Base-by-base conservation (phyloP, 2,113 vertebrate genomes). In the Grammomys surdaster region DNA sequence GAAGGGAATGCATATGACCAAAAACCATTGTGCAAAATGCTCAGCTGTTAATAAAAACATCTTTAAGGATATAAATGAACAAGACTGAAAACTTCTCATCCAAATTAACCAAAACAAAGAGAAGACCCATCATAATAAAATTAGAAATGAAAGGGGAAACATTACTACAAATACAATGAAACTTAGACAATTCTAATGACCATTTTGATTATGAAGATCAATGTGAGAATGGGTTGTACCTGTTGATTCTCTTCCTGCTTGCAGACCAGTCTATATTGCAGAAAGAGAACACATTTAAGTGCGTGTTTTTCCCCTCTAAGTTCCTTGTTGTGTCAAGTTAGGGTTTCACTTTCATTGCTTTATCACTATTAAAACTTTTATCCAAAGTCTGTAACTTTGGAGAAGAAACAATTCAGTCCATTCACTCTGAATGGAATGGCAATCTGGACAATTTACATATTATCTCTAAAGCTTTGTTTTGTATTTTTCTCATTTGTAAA, bases 361-460 rank as follows among this genome's bases (percentile, higher is more conserved):
- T 60, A 58, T 28, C 28, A 67, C 5, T 48, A 1, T 56, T 48
- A 60, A 56, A 33, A 16, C n/a, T 73, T 51, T 16, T 48, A 63
- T 84, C 88, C 26, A 88, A 48, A 77, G n/a, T n/a, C n/a, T n/a
- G 48, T 48, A 48, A 36, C 33, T 70, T 36, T 70, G 16, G 31
- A 2, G 14, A 56, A 31, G 46, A 65, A 24, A 19, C 1, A 19
- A 3, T 72, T 51, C 16, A n/a, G 19, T 80, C 70, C 56, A 28
- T 6, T 65, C 20, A 73, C 11, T 43, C n/a, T 33, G 7, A 65
- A 19, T 31, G 46, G 56, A 1, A 46, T 17, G 43, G 36, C 20
- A 43, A 5, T 43, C 26, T n/a, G 10, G 10, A 33, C 5, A 75
- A 51, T 1, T n/a, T 58, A 16, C 1, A 36, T 0, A 16, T 54